Evolutionary conservation across 1,140 invertebrate genomes (phyloP).

Genomic region (Eriosoma lanigerum): DNA sequence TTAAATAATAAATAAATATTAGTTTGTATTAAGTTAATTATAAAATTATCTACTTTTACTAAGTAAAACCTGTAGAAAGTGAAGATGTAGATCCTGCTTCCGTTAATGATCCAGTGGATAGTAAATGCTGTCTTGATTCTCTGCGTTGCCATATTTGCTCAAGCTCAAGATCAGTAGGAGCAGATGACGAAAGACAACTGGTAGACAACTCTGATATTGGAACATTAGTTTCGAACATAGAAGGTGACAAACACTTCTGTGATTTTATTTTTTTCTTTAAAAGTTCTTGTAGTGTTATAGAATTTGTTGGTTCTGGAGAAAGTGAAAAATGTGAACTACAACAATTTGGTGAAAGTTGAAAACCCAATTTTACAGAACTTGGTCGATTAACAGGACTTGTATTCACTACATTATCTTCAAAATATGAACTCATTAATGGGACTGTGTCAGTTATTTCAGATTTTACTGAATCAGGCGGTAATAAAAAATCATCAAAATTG

Average conservation of each 20-base stretch:
- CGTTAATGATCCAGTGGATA: slow-evolving; percentile 82
- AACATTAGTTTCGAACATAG: slow-evolving; percentile 61
- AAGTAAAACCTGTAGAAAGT: slow-evolving; percentile 73
- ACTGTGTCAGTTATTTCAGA: slow-evolving; percentile 53
- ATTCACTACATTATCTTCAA: slow-evolving; percentile 51
- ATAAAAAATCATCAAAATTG: slow-evolving; percentile 80
- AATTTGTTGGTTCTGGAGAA: slow-evolving; percentile 56
- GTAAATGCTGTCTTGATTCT: slow-evolving; percentile 79
- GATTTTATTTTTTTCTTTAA: slow-evolving; percentile 68
- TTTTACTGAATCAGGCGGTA: slow-evolving; percentile 61
- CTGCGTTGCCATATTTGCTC: slow-evolving; percentile 81
- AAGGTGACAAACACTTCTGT: slow-evolving; percentile 62
- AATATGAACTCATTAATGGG: slow-evolving; percentile 51
- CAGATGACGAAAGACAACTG: slow-evolving; percentile 70
- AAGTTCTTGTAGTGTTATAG: slow-evolving; percentile 60
- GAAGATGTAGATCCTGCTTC: slow-evolving; percentile 85
- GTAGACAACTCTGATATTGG: slow-evolving; percentile 23
- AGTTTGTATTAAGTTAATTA: not conserved
- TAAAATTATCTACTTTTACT: not conserved
- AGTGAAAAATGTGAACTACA: slow-evolving; percentile 55
- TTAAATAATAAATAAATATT: slow-evolving; percentile 45
- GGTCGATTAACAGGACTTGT: slow-evolving; percentile 56
- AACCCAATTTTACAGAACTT: slow-evolving; percentile 54
- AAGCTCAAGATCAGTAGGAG: slow-evolving; percentile 78
- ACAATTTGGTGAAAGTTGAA: slow-evolving; percentile 47